phyloP scores from a whole-genome alignment of 2,113 vertebrate species.

The Silurus asotus region DNA sequence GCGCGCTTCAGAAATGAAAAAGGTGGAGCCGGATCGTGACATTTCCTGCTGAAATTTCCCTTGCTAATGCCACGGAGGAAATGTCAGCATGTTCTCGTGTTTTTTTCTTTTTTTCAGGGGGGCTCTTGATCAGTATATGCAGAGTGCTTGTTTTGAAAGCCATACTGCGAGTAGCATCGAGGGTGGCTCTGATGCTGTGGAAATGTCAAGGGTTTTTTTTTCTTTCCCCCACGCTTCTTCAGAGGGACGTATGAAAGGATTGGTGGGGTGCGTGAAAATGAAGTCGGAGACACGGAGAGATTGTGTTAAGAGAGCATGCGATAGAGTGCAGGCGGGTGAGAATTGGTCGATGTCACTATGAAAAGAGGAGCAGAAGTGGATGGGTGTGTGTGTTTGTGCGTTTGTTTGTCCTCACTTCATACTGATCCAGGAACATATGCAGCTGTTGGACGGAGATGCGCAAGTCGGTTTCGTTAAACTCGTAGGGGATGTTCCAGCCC shows the following conservation, averaged over 20 bases:
- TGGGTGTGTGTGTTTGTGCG: conserved; percentile 19
- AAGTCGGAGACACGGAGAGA: conserved; percentile 7
- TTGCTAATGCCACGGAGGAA: conserved; percentile 55
- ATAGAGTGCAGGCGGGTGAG: conserved; percentile 14
- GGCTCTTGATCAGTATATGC: conserved; percentile 55
- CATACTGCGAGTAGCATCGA: conserved; percentile 22
- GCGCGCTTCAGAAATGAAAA: conserved; percentile 42
- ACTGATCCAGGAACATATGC: conserved; percentile 85
- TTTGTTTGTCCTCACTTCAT: conserved; percentile 70
- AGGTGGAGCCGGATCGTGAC: conserved; percentile 49
- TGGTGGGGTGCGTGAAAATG: conserved; percentile 38
- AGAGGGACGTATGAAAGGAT: conserved; percentile 38
- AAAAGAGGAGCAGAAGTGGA: conserved; percentile 7
- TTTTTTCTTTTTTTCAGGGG: background rate
- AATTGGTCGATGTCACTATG: conserved; percentile 31
- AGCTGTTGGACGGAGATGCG: conserved; percentile 87
- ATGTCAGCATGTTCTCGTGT: conserved; percentile 55
- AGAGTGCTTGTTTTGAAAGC: conserved; percentile 58
- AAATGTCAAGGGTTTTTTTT: conserved; percentile 56
- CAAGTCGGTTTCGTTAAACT: conserved; percentile 87
- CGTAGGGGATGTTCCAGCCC: conserved; percentile 88
- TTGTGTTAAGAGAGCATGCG: conserved; percentile 25
- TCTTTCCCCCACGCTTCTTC: conserved; percentile 15
- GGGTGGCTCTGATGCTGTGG: conserved; percentile 49
- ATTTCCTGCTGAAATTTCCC: conserved; percentile 58